A percentile compares a stretch with the other conserved stretches of the same genome.
Conservation (phyloP, 2,113 vertebrate species). For the Pseudois nayaur region DNA sequence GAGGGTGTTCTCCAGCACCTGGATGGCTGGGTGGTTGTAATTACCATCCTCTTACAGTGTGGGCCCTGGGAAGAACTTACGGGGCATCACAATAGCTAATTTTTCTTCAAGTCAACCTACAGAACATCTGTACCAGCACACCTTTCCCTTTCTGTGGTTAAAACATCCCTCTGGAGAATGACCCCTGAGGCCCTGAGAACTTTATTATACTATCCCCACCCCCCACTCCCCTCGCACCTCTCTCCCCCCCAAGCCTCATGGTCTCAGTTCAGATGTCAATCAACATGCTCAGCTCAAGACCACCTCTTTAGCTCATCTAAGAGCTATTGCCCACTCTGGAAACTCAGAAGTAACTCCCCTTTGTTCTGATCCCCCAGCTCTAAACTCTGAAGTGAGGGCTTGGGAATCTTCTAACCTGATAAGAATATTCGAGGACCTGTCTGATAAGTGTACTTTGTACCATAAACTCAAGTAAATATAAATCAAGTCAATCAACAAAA, state of each 20-base stretch:
- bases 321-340: background rate
- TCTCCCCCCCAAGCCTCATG: background rate
- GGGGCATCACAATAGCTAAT: background rate
- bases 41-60: background rate
- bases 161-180: background rate
- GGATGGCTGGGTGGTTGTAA: background rate
- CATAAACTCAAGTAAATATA: background rate
- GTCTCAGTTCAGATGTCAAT: background rate
- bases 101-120: background rate
- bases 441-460: background rate
- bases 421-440: background rate
- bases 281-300: background rate
- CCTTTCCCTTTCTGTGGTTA: background rate
- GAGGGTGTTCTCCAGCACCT: background rate
- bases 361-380: background rate
- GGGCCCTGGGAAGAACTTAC: background rate
- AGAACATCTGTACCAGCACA: background rate
- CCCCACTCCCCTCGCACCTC: background rate
- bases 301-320: background rate
- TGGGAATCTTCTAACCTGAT: background rate
- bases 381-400: background rate
- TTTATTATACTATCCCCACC: background rate
- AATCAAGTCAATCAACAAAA: background rate
- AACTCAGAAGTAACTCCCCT: background rate
- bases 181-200: background rate